These are phyloP conservation scores for Hetaerina titia DNA, from an alignment of 2,888 invertebrate genomes.

Conservation along the genomic window DNA sequence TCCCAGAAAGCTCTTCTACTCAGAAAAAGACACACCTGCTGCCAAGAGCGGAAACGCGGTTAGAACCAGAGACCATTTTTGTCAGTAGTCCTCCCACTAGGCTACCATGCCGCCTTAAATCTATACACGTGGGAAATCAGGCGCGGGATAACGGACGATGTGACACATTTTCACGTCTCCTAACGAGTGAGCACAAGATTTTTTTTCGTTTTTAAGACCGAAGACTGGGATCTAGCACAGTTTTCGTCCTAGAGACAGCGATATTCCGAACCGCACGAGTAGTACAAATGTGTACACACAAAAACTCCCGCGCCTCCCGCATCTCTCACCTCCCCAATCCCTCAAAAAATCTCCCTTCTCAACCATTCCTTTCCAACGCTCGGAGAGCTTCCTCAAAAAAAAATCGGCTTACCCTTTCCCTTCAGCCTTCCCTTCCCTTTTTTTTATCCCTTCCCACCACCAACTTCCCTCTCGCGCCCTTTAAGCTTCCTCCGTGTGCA, in stretches of 20 bases:
- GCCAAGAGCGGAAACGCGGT: neutral
- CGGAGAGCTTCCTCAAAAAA: neutral
- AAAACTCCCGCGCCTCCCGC: neutral
- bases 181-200: neutral
- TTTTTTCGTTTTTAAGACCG: neutral
- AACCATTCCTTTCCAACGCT: neutral
- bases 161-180: neutral
- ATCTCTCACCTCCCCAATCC: neutral
- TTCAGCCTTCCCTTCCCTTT: neutral
- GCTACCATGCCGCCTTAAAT: neutral
- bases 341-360: neutral
- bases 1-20: no score
- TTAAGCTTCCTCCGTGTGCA: neutral
- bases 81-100: neutral
- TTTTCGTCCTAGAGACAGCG: neutral
- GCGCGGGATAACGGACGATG: no score
- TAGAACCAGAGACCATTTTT: slow-evolving; percentile 12
- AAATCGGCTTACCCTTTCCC: slow-evolving; percentile 36
- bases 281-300: neutral
- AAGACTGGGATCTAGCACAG: no score
- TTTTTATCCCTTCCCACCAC: neutral
- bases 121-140: no score
- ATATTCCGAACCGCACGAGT: neutral
- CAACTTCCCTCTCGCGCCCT: neutral
- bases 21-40: no score